Evolutionary conservation across 1,140 invertebrate species (phyloP).

Genomic region (Drosophila kohkoa): DNA sequence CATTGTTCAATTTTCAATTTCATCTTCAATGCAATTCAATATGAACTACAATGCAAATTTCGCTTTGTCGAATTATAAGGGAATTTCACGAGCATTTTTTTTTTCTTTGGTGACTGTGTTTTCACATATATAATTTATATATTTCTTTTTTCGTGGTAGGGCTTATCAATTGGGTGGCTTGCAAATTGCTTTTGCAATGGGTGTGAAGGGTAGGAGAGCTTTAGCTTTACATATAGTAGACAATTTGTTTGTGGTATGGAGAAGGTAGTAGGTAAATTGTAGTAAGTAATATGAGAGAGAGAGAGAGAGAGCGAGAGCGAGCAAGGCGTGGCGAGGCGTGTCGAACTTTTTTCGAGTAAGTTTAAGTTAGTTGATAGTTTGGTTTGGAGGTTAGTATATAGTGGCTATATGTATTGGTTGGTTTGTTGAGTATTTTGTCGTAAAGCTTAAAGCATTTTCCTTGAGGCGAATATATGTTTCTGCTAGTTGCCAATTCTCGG

Average conservation of each 20-base stretch:
- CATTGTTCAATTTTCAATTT: constrained; percentile 32
- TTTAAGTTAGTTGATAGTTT: constrained; percentile 47
- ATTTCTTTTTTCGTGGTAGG: constrained; percentile 47
- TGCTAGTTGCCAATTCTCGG: constrained; percentile 54
- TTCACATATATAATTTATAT: constrained; percentile 28
- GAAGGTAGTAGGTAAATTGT: constrained; percentile 1
- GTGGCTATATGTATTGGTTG: constrained; percentile 41
- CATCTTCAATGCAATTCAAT: constrained; percentile 56
- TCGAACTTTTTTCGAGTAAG: constrained; percentile 58
- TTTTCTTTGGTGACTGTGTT: constrained; percentile 3
- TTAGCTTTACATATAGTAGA: constrained; percentile 56
- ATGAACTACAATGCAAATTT: constrained; percentile 80
- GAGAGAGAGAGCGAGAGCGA: constrained; percentile 54
- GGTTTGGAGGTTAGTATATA: constrained; percentile 43
- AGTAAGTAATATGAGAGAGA: constrained; percentile 51
- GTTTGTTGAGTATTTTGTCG: constrained; percentile 46
- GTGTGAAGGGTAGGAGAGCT: constrained; percentile 19
- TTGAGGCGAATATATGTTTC: constrained; percentile 28
- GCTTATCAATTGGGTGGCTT: constrained; percentile 66
- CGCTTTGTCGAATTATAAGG: constrained; percentile 55
- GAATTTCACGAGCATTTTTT: constrained; percentile 49
- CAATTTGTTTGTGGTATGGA: constrained; percentile 25
- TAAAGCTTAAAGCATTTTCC: constrained; percentile 38
- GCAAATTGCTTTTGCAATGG: constrained; percentile 57
- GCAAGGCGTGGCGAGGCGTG: constrained; percentile 73